Evolutionary conservation across 2,888 invertebrate species (phyloP), one percentile per base, ranked within the genome.

Genomic region (Oscheius sp.): DNA sequence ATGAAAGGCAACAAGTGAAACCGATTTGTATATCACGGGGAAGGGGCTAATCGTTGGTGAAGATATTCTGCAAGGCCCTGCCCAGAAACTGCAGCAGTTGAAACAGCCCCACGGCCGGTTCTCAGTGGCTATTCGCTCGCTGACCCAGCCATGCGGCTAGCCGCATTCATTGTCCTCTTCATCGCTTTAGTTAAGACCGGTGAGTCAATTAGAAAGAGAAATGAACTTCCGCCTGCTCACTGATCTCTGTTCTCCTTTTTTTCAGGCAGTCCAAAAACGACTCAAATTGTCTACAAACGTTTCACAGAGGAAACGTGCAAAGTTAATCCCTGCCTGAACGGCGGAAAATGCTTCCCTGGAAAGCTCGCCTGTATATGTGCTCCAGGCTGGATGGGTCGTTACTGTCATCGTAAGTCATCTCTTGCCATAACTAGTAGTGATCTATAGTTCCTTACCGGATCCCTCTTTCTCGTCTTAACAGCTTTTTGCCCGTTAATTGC

Each of bases 311-410:
- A 76, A 5, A 76, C 76, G 24, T 76, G 76, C 56, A 49, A 32
- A 30, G 72, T 70, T 49, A 84, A 83, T 73, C 85, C 85, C 0
- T 85, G 85, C 54, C 63, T 85, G 17, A 85, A 85, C 63, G 82
- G 80, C 5, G 85, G 85, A 47, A 72, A 66, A 14, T 85, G 85
- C 61, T 71, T 75, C 5, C 77, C 83, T 24, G 85, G 85, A 17
- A 84, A 84, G 66, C 69, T 82, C 6, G 69, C 80, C 0, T 86
- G 86, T 70, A 68, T 75, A 6, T 86, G 86, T 49, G 36, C 80
- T 1, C 62, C 62, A 45, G 86, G 86, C 33, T 86, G 82, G 83
- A 86, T 86, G 86, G 86, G 86, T 17, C 69, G 81, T 24, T 85
- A 77, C 59, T 86, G 86, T 51, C 85, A 86, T 67, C 73, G 86